Base-by-base conservation (phyloP, 2,797 vertebrate species). In the Naso thynnoides region DNA sequence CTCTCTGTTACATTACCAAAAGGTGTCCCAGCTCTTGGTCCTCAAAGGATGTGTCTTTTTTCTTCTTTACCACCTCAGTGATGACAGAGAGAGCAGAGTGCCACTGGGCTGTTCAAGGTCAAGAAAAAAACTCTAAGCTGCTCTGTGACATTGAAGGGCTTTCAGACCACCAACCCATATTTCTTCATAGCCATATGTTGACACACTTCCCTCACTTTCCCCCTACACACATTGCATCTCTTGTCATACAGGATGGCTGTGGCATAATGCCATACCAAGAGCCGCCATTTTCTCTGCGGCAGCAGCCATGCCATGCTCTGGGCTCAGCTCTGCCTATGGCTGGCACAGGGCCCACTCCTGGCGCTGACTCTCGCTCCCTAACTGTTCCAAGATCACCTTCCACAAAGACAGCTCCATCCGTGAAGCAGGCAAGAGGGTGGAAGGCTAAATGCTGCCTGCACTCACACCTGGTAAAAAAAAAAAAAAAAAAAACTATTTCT, bases 201-300 rank as follows among this genome's bases (percentile, higher is more conserved):
- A 88, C 66, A 78, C 69, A 70, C 58, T 65, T 79, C 8, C 52
- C 52, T 53, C 69, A 70, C 8, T 33, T 15, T 15, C 24, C 19
- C 50, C 42, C 11, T 29, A 56, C 69, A 68, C 65, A 81, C 63
- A 64, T 62, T 59, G 54, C 80, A 80, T 86, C 68, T 84, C 80
- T 76, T 76, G 79, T 89, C 83, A 76, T 82, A 79, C 72, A 36
- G 75, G 80, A 60, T 61, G 68, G 83, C 53, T 67, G 80, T 88
- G 81, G 85, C 80, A 85, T 76, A 78, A 87, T 78, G 91, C 83
- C 81, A 87, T 80, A 73, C 69, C 49, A 14, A 71, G 63, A 77
- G 76, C 75, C 83, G 85, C 93, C 92, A 93, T 93, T 91, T 94
- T 93, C 92, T 94, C 85, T 90, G 90, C 90, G 61, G 86, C 85